Percentiles rank a stretch among this genome's conserved stretches.
Evolutionary conservation across 2,888 invertebrate species (phyloP).

Genomic region (Acronicta alni): DNA sequence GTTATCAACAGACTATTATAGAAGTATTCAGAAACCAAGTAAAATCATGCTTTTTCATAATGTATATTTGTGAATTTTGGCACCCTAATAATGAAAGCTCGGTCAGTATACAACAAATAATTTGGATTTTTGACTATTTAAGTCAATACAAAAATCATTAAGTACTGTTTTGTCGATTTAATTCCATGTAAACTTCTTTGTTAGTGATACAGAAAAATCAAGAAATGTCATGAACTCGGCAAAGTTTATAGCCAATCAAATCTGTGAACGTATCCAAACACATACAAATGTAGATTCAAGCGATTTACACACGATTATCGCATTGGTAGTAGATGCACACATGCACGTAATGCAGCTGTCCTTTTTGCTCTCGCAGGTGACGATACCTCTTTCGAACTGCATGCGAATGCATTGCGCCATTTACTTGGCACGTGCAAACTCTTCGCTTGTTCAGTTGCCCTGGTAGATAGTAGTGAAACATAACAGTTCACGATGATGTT

Average conservation of each 20-base stretch:
- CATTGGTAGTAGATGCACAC: constrained; percentile 60
- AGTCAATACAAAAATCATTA: not conserved
- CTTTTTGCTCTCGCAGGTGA: constrained; percentile 70
- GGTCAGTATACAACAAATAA: not conserved
- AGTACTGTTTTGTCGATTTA: too few relatives aligned
- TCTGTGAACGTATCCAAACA: constrained; percentile 61
- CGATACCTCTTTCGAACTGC: constrained; percentile 72
- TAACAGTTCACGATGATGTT: constrained; percentile 65
- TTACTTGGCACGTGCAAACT: constrained; percentile 76
- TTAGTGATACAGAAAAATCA: constrained; percentile 41
- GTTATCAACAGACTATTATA: too few relatives aligned
- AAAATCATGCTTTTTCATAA: too few relatives aligned
- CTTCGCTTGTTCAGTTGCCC: constrained; percentile 72
- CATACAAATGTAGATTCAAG: constrained; percentile 48
- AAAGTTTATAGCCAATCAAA: constrained; percentile 65
- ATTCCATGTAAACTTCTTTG: constrained; percentile 20
- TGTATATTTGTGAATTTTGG: too few relatives aligned
- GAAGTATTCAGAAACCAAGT: too few relatives aligned
- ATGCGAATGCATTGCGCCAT: constrained; percentile 75
- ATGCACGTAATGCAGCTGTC: constrained; percentile 69
- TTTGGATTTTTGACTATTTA: not conserved
- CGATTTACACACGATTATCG: constrained; percentile 69
- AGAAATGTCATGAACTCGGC: constrained; percentile 58
- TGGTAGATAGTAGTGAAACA: constrained; percentile 77
- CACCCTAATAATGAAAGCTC: too few relatives aligned